Evolutionary conservation across 1,140 invertebrate genomes (phyloP), one percentile per base, ranked within the genome.

Genomic region (Apis cerana): DNA sequence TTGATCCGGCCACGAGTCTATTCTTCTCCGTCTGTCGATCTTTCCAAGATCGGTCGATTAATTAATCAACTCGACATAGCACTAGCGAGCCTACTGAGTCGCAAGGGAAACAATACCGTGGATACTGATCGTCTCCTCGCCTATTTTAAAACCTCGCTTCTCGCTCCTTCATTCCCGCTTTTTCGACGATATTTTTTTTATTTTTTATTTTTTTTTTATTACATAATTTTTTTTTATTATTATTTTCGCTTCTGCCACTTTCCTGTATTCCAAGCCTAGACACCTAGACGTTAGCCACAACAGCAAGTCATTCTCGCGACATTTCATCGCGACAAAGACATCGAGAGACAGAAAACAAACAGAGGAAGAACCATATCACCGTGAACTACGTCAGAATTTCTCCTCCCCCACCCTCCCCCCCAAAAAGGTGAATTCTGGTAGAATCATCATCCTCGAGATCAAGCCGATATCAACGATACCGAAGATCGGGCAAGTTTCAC

Each of bases 271-370:
- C 50, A 67, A 54, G 72, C 85, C 75, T 85, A 84, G 64, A 84
- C 82, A 81, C 78, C 86, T 81, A 88, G 86, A 87, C 82, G 85
- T 82, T 79, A 88, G 86, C 77, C 82, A 88, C 83, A 82, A 88
- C 83, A 82, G 77, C 87, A 74, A 76, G 80, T 68, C 64, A 23
- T 58, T 43, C 33, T 43, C 70, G 84, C 77, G 67, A 86, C 82
- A 70, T 67, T 65, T 23, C 72, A 23, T 56, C 23, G 61, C 68
- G 62, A 80, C 78, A 82, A 79, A 79, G 87, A 75, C 65, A 67
- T 33, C 65, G 50, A 76, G 69, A 83, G 56, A 65, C 76, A 68
- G 70, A 67, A 50, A 54, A 86, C 43, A 43, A 50, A 62, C 33
- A n/a, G 33, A 71, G 43, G 48, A 62, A 58, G 27, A 80, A 48